Conservation (phyloP, 2,888 invertebrate species). For the Trissolcus brochymenae region DNA sequence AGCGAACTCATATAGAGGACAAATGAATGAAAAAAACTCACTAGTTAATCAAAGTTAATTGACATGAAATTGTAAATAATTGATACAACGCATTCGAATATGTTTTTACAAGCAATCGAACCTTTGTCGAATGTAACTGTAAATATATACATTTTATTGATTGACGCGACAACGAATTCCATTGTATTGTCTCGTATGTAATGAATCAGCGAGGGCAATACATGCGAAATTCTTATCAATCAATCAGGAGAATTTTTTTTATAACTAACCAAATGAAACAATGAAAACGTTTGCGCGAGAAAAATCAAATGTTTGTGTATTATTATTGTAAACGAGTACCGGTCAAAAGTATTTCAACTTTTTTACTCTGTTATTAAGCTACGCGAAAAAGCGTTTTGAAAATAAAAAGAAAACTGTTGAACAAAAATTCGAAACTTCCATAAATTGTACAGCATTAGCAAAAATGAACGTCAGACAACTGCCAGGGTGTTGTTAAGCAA, state of each 20-base stretch:
- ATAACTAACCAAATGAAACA: too few species aligned
- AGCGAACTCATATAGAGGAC: slow-evolving; percentile 33
- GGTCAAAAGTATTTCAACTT: slow-evolving; percentile 5
- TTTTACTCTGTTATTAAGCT: too few species aligned
- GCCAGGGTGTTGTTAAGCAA: background rate
- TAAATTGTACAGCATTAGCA: slow-evolving; percentile 36
- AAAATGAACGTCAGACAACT: slow-evolving; percentile 39
- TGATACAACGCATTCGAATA: slow-evolving; percentile 62
- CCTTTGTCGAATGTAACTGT: slow-evolving; percentile 63
- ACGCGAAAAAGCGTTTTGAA: too few species aligned
- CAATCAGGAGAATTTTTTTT: too few species aligned
- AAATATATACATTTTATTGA: slow-evolving; percentile 61
- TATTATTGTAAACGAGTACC: too few species aligned
- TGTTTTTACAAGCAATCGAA: slow-evolving; percentile 61
- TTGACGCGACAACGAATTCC: slow-evolving; percentile 54
- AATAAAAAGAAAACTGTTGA: slow-evolving; percentile 5
- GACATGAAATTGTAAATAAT: slow-evolving; percentile 66
- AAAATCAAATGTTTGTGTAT: too few species aligned
- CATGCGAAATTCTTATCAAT: background rate
- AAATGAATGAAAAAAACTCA: slow-evolving; percentile 20
- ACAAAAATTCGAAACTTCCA: slow-evolving; percentile 37
- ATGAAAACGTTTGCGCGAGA: too few species aligned
- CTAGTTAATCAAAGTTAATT: slow-evolving; percentile 56
- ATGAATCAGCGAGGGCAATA: background rate
- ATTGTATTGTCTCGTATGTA: background rate